Evolutionary conservation across 2,888 invertebrate species (phyloP).

Genomic region (Ditula angustiorana): DNA sequence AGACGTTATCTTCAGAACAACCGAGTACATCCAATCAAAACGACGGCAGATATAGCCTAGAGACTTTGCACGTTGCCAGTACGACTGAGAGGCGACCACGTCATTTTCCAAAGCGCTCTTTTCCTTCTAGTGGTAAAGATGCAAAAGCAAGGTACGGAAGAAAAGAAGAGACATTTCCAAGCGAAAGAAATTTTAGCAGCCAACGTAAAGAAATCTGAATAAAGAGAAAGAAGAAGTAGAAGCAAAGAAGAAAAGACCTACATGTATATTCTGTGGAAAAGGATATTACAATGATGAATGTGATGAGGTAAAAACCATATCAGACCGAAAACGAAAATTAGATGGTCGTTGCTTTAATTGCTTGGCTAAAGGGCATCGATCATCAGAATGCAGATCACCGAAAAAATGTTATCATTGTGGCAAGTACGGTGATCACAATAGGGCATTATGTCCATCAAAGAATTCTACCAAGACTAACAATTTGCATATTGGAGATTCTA

Average conservation of each 20-base stretch:
- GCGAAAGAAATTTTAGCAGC: not conserved
- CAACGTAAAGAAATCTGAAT: not conserved
- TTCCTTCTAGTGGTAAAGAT: not conserved
- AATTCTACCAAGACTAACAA: too few species aligned
- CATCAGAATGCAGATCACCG: too few species aligned
- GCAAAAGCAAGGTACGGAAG: not conserved
- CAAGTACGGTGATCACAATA: too few species aligned
- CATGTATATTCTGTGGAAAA: conserved; percentile 6
- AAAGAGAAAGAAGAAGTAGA: not conserved
- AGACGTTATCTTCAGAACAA: not conserved
- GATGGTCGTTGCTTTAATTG: too few species aligned
- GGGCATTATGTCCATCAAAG: too few species aligned
- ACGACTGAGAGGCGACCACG: too few species aligned
- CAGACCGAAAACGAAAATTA: too few species aligned
- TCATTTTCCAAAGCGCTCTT: too few species aligned
- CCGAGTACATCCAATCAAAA: not conserved
- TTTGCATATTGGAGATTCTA: too few species aligned
- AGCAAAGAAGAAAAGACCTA: not conserved
- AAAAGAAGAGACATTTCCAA: not conserved
- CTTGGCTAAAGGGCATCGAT: too few species aligned
- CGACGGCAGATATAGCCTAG: not conserved
- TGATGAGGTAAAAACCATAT: not conserved
- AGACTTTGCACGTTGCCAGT: too few species aligned
- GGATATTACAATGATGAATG: conserved; percentile 2
- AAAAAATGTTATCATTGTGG: too few species aligned